A percentile compares a stretch with the other conserved stretches of the same genome.
These are phyloP conservation scores for Grapholita molesta DNA, from an alignment of 1,140 invertebrate species.

Conservation along the genomic window DNA sequence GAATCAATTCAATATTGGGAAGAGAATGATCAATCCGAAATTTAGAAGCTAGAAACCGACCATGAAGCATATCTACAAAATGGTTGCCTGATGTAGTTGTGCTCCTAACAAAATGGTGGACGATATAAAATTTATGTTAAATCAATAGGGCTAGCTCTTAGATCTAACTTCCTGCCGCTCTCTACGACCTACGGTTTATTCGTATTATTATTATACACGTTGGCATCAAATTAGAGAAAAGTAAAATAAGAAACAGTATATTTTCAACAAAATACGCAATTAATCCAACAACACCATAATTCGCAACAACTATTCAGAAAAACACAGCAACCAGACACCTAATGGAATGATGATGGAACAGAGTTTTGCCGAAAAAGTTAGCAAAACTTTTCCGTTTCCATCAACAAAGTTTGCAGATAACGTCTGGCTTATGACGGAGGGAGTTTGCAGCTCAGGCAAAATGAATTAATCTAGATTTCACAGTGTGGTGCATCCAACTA, in stretches of 20 bases:
- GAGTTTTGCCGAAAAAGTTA: background rate
- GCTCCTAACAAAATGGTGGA: constrained; percentile 65
- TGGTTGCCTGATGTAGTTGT: constrained; percentile 54
- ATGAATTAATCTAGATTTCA: constrained; percentile 6
- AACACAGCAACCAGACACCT: background rate
- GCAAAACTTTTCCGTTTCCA: background rate
- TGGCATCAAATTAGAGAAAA: constrained; percentile 12
- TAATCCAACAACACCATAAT: background rate
- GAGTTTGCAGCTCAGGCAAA: background rate
- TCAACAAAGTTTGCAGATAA: constrained; percentile 12
- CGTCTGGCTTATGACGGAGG: background rate
- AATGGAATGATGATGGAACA: background rate
- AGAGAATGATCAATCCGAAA: background rate
- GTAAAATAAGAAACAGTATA: background rate
- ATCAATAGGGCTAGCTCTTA: constrained; percentile 51
- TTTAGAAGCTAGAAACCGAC: background rate
- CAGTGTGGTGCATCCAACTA: background rate
- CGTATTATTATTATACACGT: background rate
- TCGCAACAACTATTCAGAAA: background rate
- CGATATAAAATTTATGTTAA: constrained; percentile 61
- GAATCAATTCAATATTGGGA: background rate
- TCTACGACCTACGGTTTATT: background rate
- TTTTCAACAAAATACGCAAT: no score
- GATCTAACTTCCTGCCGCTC: background rate
- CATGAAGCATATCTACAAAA: constrained; percentile 36